Evolutionary conservation across 2,888 invertebrate species (phyloP), one percentile per base, ranked within the genome.

Genomic region (Dioctria linearis): DNA sequence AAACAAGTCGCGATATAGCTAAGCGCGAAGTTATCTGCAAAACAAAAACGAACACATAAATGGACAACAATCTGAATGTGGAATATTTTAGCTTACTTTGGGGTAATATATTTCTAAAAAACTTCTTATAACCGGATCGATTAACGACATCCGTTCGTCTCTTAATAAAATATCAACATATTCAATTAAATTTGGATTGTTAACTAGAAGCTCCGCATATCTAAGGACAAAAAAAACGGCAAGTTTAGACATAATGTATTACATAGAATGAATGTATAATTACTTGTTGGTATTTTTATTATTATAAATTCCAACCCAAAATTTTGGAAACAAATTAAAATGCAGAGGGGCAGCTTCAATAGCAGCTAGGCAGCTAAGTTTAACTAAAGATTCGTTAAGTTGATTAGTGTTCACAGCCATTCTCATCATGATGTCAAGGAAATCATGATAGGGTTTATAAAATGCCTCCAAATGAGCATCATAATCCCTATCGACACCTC

Each of bases 81-180:
- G 25, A 25, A 51, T 11, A 51, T 51, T 51, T 3, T 8, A 8
- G 71, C 42, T 85, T 88, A 96, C 95, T 92, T 96, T 97, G 0
- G 97, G 96, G 87, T 97, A 96, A 87, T 96, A 97, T 82, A 95
- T 94, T 85, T 94, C 94, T 87, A 97, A 91, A 88, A 98, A 97
- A 86, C 95, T 95, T 87, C 95, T 95, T 85, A 97, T 95, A 85
- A 94, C 92, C 78, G 94, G 93, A 85, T 96, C 95, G 83, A 94
- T 96, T 8, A 98, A 90, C 9, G 96, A 96, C 81, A 93, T 92
- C 84, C 97, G 91, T 88, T 98, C 97, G 87, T 97, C 97, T 78
- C 96, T 89, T 67, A 98, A 89, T 39, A 97, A 93, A n/a, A 96
- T 94, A 87, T 97, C 97, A 82, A 97, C 93, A 87, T 97, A 98